Evolutionary conservation across 2,797 vertebrate species (phyloP), one percentile per base, ranked within the genome.

Genomic region (Pteropus rufus): DNA sequence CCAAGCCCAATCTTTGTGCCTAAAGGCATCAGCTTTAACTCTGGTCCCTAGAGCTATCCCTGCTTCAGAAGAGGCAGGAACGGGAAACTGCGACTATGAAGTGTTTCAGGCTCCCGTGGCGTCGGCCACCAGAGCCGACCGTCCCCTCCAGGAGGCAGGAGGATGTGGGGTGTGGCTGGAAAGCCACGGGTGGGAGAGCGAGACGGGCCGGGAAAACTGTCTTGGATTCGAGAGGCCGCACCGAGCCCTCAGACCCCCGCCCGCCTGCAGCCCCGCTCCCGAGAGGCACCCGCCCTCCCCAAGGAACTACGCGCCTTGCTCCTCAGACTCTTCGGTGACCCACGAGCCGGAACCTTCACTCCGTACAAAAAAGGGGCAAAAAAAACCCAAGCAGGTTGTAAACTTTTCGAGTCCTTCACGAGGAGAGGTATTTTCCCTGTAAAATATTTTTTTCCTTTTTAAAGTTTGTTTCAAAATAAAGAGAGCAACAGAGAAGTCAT

Each of bases 351-450:
- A 97, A 95, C 94, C 89, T 89, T 83, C 75, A 94, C 72, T 96
- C 89, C 24, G 54, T 79, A 96, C 94, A 96, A 97, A 96, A 96
- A 97, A 39, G 64, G 89, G 76, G 92, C 70, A 14, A 6, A 65
- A 65, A 80, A 92, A 94, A 95, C 62, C 97, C 95, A 97, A 95
- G 94, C 95, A 98, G 97, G 90, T 77, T 98, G 98, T 98, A 98
- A 98, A 98, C 97, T 89, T 97, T 94, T 96, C 41, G 23, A 97
- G 97, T 98, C 97, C 95, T 97, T 97, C 92, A 80, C 16, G 92
- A 98, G 94, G 95, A 98, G 97, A 97, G 94, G 97, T 97, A 97
- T 96, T 97, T 97, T 97, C 94, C 95, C 95, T 96, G 89, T 97
- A 97, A 95, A 67, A 34, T 76, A 82, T 92, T 92, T 94, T 93